phyloP scores from a whole-genome alignment of 2,113 vertebrate genomes.

The Neopipo cinnamomea region DNA sequence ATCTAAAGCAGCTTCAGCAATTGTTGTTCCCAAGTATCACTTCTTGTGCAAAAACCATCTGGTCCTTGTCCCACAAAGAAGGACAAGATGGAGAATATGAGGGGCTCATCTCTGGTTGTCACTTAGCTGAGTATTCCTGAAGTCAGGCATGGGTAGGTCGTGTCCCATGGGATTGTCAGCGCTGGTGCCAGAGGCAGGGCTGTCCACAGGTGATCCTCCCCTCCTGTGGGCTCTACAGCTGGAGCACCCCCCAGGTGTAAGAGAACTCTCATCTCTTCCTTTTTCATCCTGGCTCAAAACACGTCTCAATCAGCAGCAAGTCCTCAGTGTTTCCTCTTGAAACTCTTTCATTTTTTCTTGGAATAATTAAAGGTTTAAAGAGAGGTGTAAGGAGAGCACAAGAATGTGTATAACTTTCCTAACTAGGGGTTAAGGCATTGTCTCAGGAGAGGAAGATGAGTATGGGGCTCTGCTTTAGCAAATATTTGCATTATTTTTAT shows the following conservation, averaged over 20 bases:
- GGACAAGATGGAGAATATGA: not conserved
- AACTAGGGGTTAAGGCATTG: not conserved
- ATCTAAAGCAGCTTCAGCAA: not conserved
- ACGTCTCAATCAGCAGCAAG: accelerated
- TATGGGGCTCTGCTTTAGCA: not conserved
- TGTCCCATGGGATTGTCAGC: not conserved
- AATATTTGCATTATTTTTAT: not conserved
- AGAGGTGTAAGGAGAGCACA: not conserved
- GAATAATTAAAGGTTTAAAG: not conserved
- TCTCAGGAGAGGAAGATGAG: not conserved
- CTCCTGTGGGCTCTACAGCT: not conserved
- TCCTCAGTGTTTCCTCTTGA: not conserved
- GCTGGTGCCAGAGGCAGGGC: not conserved
- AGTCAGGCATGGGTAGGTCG: accelerated
- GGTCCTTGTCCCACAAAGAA: not conserved
- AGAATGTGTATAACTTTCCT: not conserved
- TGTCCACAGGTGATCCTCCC: not conserved
- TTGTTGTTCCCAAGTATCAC: not conserved
- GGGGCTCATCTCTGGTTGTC: not conserved
- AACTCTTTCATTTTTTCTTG: not conserved
- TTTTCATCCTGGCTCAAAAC: not conserved
- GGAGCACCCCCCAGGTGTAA: not conserved
- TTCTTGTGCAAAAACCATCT: not conserved
- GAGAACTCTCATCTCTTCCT: not conserved
- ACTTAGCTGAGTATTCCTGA: not conserved